Conservation (phyloP, 1,140 invertebrate species). For the Gryon sp. region DNA sequence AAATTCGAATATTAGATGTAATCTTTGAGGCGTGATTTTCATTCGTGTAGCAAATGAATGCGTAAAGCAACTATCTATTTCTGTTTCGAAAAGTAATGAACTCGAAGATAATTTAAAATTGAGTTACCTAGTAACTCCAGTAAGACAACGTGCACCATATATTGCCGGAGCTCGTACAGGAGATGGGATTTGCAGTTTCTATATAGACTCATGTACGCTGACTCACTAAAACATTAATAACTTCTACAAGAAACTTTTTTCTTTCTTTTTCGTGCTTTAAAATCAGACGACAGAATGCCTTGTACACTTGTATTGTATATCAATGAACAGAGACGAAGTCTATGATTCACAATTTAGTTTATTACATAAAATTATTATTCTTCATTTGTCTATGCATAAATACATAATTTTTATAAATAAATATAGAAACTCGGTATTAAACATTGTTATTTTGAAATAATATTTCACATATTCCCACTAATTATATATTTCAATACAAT, state of each 20-base stretch:
- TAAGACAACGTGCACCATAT: slow-evolving; percentile 22
- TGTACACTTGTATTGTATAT: slow-evolving; percentile 33
- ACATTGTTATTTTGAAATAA: too few species aligned
- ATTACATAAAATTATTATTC: too few species aligned
- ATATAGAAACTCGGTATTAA: too few species aligned
- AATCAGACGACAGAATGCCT: slow-evolving; percentile 38
- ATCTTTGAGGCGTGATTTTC: slow-evolving; percentile 5
- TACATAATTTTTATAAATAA: too few species aligned
- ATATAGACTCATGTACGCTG: slow-evolving; percentile 31
- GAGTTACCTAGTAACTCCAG: slow-evolving; percentile 19
- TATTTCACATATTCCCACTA: too few species aligned
- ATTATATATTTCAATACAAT: too few species aligned
- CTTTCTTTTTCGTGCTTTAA: slow-evolving; percentile 16
- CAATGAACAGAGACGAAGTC: slow-evolving; percentile 1
- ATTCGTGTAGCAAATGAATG: neutral
- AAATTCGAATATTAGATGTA: too few species aligned
- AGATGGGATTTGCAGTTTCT: slow-evolving; percentile 7
- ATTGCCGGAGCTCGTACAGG: slow-evolving; percentile 8
- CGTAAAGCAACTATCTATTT: neutral
- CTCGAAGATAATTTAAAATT: slow-evolving; percentile 43
- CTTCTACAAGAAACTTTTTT: slow-evolving; percentile 23
- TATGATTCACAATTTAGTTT: too few species aligned
- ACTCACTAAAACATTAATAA: slow-evolving; percentile 48
- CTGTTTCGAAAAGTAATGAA: slow-evolving; percentile 21
- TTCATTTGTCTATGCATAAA: too few species aligned